Conservation (phyloP, 2,888 invertebrate species). For the Sicus ferrugineus region DNA sequence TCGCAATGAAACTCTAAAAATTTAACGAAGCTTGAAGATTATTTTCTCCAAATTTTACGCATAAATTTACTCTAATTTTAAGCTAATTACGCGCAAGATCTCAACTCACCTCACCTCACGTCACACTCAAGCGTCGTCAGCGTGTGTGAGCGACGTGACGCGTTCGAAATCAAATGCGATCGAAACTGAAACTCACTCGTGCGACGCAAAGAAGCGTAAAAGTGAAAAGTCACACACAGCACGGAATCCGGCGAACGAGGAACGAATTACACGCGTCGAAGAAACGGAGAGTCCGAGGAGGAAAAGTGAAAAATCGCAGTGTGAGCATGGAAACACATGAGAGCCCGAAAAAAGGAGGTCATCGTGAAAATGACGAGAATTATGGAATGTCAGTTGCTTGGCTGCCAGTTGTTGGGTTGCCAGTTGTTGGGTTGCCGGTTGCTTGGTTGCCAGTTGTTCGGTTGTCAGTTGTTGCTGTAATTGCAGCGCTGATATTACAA, state of each 20-base stretch:
- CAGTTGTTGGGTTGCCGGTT: too few species aligned
- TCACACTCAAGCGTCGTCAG: neutral
- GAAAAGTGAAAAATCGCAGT: neutral
- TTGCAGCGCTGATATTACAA: neutral
- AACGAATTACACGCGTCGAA: too few species aligned
- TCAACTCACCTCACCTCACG: too few species aligned
- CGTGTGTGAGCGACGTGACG: neutral
- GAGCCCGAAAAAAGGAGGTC: neutral
- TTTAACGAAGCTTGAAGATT: too few species aligned
- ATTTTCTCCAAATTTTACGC: too few species aligned
- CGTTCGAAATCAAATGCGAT: neutral
- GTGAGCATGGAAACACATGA: neutral
- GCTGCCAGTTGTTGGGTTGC: neutral
- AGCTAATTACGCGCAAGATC: too few species aligned
- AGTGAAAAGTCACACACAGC: slow-evolving; percentile 4
- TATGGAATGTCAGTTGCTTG: neutral
- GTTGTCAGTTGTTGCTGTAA: neutral
- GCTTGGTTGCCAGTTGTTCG: too few species aligned
- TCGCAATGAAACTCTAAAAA: too few species aligned
- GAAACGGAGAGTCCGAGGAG: neutral
- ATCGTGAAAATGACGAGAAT: neutral
- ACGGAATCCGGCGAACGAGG: neutral
- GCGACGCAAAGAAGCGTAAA: neutral
- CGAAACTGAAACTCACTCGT: neutral
- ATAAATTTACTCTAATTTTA: too few species aligned